Conservation (phyloP, 2,113 vertebrate genomes). For the Ptilonorhynchus violaceus region DNA sequence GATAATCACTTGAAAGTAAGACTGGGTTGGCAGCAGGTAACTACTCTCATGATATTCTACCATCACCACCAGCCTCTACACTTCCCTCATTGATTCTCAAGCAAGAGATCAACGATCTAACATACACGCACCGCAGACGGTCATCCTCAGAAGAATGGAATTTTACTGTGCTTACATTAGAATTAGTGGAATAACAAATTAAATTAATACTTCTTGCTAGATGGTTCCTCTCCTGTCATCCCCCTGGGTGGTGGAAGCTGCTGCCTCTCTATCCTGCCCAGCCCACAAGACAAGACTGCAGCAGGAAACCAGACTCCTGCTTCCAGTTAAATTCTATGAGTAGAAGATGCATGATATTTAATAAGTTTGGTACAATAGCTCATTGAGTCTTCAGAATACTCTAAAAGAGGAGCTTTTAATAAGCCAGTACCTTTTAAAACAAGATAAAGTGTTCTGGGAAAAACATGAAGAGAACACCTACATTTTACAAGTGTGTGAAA, state of each 20-base stretch:
- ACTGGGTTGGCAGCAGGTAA: neutral
- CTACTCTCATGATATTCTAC: neutral
- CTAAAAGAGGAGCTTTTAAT: conserved; percentile 54
- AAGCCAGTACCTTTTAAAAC: conserved; percentile 59
- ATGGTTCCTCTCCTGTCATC: neutral
- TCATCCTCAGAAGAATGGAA: neutral
- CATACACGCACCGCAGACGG: neutral
- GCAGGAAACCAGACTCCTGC: conserved; percentile 24
- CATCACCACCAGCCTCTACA: neutral
- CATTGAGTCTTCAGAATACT: conserved; percentile 63
- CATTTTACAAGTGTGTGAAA: conserved; percentile 56
- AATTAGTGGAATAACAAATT: neutral
- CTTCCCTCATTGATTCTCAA: neutral
- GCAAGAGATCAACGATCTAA: neutral
- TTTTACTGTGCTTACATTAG: neutral
- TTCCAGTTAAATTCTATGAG: conserved; percentile 33
- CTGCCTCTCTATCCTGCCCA: neutral
- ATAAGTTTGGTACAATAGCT: conserved; percentile 68
- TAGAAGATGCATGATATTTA: neutral
- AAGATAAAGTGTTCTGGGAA: conserved; percentile 50
- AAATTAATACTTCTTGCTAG: neutral
- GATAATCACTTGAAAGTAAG: neutral
- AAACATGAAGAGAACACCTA: conserved; percentile 41
- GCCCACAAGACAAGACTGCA: neutral
- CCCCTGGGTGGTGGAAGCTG: neutral